A percentile compares a stretch with the other conserved stretches of the same genome.
phyloP scores from a whole-genome alignment of 2,888 invertebrate genomes.

The Lepeophtheirus nordmannii region DNA sequence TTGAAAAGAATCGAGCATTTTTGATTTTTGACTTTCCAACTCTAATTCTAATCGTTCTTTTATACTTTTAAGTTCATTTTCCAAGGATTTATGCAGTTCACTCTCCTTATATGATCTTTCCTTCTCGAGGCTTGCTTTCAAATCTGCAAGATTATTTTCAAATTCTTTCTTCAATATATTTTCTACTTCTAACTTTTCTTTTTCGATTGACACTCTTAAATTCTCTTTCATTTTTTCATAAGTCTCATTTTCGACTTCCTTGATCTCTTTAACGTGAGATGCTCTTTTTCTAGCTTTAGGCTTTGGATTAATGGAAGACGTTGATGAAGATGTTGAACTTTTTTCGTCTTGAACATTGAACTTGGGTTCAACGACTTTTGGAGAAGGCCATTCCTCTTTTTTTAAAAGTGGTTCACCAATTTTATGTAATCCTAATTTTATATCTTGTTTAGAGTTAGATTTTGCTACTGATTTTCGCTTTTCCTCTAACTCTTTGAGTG shows the following conservation, averaged over 20 bases:
- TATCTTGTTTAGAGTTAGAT: neutral
- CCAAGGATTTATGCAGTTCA: neutral
- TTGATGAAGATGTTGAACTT: neutral
- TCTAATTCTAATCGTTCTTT: neutral
- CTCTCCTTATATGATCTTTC: neutral
- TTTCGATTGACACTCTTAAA: neutral
- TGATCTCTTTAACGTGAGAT: neutral
- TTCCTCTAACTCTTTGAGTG: neutral
- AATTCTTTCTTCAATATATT: neutral
- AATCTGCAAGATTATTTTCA: neutral
- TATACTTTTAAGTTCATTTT: neutral
- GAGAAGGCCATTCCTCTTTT: neutral
- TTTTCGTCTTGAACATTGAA: neutral
- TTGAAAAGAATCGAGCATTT: conserved; percentile 1
- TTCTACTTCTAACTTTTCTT: neutral
- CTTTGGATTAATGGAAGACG: neutral
- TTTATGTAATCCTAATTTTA: neutral
- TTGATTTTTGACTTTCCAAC: neutral
- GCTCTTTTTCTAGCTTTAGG: neutral
- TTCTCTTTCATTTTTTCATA: neutral
- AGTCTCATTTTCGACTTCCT: neutral
- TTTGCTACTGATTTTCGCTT: neutral
- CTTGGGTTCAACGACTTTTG: neutral
- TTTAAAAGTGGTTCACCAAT: neutral
- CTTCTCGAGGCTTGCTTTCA: neutral